Conservation (phyloP, 2,797 vertebrate genomes). For the Acestrorhynchus altus region DNA sequence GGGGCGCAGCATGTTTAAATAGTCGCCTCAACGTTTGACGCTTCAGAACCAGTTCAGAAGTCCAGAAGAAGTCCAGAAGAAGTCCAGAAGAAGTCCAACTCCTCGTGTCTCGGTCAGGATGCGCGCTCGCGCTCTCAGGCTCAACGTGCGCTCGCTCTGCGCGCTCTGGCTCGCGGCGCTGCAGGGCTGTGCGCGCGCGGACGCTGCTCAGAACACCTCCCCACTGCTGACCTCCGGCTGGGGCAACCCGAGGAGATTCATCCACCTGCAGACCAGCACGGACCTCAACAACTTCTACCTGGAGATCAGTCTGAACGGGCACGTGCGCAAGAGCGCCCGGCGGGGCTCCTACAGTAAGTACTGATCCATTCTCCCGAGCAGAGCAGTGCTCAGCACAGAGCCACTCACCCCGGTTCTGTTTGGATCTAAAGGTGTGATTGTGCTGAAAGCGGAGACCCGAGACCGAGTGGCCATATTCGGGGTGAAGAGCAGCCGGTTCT, state of each 20-base stretch:
- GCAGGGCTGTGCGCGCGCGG: slow-evolving; percentile 67
- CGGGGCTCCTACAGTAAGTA: slow-evolving; percentile 93
- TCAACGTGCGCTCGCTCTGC: slow-evolving; percentile 61
- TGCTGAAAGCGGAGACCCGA: slow-evolving; percentile 85
- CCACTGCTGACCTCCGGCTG: slow-evolving; percentile 86
- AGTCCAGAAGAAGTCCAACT: no score
- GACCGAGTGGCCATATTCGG: slow-evolving; percentile 89
- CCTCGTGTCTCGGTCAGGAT: slow-evolving; percentile 27
- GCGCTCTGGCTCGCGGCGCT: slow-evolving; percentile 73
- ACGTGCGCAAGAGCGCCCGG: slow-evolving; percentile 82
- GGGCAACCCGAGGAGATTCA: slow-evolving; percentile 83
- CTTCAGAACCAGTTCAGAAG: slow-evolving; percentile 69
- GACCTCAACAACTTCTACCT: slow-evolving; percentile 90
- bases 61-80: no score
- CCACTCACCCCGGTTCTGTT: no score
- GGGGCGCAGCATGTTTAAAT: slow-evolving; percentile 80
- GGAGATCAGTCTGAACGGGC: slow-evolving; percentile 88
- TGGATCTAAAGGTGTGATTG: slow-evolving; percentile 83
- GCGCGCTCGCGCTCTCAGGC: slow-evolving; percentile 20
- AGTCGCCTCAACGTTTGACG: slow-evolving; percentile 69
- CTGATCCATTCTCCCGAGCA: no score
- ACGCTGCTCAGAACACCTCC: slow-evolving; percentile 82
- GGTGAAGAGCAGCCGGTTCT: slow-evolving; percentile 87
- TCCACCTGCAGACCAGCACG: slow-evolving; percentile 91
- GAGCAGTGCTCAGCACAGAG: no score